Evolutionary conservation across 2,113 vertebrate species (phyloP).

Genomic region (Otus sunia): DNA sequence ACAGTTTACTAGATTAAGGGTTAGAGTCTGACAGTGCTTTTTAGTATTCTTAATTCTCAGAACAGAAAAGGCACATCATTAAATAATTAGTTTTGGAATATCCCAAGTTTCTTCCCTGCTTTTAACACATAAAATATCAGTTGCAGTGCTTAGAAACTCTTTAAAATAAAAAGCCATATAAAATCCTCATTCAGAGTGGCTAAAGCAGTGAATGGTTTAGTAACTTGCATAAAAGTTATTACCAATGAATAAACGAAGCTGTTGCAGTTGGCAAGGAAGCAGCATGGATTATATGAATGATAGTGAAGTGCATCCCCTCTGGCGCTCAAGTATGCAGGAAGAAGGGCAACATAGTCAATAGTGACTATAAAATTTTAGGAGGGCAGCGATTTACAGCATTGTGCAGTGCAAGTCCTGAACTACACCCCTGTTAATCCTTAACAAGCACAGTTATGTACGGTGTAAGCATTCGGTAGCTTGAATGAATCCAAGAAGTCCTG

Average conservation of each 20-base stretch:
- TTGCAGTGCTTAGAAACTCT: neutral
- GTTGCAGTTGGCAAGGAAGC: neutral
- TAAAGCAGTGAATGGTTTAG: neutral
- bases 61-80: neutral
- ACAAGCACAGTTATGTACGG: accelerated
- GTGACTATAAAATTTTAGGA: neutral
- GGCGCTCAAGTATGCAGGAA: neutral
- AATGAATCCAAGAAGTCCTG: neutral
- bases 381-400: neutral
- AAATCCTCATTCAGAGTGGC: neutral
- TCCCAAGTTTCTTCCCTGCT: neutral
- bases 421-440: accelerated
- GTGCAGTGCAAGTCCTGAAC: neutral
- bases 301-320: neutral
- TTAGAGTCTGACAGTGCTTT: neutral
- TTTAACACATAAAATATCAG: neutral
- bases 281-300: neutral
- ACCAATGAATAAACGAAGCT: neutral
- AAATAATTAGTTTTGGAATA: neutral
- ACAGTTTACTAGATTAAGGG: neutral
- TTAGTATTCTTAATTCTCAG: neutral
- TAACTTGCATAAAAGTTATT: neutral
- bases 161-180: neutral
- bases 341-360: neutral
- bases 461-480: neutral